These are phyloP conservation scores for Macroglossus sobrinus DNA, from an alignment of 2,113 vertebrate genomes.

Conservation along the genomic window DNA sequence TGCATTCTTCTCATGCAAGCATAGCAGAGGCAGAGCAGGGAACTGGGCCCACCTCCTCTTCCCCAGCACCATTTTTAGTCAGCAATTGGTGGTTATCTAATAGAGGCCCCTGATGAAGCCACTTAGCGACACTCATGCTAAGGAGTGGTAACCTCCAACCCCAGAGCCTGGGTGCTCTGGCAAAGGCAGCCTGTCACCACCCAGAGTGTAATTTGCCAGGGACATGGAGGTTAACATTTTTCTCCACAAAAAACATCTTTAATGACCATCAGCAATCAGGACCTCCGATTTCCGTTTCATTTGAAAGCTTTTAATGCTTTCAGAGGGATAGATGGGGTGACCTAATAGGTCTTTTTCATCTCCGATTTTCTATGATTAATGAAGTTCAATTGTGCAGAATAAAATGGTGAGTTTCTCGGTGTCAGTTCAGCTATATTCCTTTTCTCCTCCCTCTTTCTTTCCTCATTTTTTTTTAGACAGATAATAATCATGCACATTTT, in stretches of 20 bases:
- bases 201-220: conserved; percentile 76
- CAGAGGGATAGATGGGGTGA: conserved; percentile 75
- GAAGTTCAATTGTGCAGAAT: conserved; percentile 80
- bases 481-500: conserved; percentile 72
- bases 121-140: conserved; percentile 58
- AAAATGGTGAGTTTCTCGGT: conserved; percentile 72
- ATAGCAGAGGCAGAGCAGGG: not conserved
- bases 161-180: conserved; percentile 29
- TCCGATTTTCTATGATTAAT: conserved; percentile 80
- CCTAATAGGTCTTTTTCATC: conserved; percentile 76
- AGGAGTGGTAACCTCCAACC: conserved; percentile 62
- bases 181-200: conserved; percentile 60
- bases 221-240: conserved; percentile 76
- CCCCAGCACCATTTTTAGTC: not conserved
- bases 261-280: conserved; percentile 79
- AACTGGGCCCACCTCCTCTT: not conserved
- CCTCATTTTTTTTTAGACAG: conserved; percentile 54
- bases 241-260: conserved; percentile 76
- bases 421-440: conserved; percentile 61
- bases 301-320: conserved; percentile 80
- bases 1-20: not conserved
- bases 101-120: conserved; percentile 49
- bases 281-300: conserved; percentile 78
- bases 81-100: conserved; percentile 34
- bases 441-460: conserved; percentile 55